These are phyloP conservation scores for Rhimphoctona megacephalus DNA, from an alignment of 2,888 invertebrate species.

Conservation along the genomic window DNA sequence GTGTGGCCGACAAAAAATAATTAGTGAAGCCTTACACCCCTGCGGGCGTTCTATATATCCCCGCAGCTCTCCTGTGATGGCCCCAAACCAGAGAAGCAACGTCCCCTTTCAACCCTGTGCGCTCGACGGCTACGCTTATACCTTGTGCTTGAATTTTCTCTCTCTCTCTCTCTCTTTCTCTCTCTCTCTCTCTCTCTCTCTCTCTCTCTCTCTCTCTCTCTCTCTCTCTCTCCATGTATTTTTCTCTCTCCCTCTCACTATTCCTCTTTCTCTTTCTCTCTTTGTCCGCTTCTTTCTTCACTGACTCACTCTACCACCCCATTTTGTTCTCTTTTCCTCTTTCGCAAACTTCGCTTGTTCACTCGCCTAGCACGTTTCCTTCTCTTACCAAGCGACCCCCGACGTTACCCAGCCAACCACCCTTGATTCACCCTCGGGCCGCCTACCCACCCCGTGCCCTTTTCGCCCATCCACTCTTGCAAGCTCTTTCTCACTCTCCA, in stretches of 20 bases:
- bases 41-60: slow-evolving; percentile 70
- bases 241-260: slow-evolving; percentile 62
- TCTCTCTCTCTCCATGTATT: slow-evolving; percentile 72
- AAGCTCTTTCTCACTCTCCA: slow-evolving; percentile 61
- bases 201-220: slow-evolving; percentile 66
- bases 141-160: slow-evolving; percentile 82
- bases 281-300: slow-evolving; percentile 60
- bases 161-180: slow-evolving; percentile 72
- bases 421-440: slow-evolving; percentile 72
- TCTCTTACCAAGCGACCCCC: slow-evolving; percentile 70
- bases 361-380: slow-evolving; percentile 63
- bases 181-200: slow-evolving; percentile 56
- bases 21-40: slow-evolving; percentile 84
- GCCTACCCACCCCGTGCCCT: slow-evolving; percentile 67
- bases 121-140: slow-evolving; percentile 77
- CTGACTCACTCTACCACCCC: slow-evolving; percentile 58
- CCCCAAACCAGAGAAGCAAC: slow-evolving; percentile 66
- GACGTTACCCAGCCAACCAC: slow-evolving; percentile 79
- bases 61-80: slow-evolving; percentile 62
- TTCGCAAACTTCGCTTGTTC: slow-evolving; percentile 65
- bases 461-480: slow-evolving; percentile 68
- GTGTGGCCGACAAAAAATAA: slow-evolving; percentile 84
- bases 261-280: slow-evolving; percentile 68
- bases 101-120: slow-evolving; percentile 78
- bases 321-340: slow-evolving; percentile 67